phyloP scores from a whole-genome alignment of 2,113 vertebrate species.

The Mobula hypostoma region DNA sequence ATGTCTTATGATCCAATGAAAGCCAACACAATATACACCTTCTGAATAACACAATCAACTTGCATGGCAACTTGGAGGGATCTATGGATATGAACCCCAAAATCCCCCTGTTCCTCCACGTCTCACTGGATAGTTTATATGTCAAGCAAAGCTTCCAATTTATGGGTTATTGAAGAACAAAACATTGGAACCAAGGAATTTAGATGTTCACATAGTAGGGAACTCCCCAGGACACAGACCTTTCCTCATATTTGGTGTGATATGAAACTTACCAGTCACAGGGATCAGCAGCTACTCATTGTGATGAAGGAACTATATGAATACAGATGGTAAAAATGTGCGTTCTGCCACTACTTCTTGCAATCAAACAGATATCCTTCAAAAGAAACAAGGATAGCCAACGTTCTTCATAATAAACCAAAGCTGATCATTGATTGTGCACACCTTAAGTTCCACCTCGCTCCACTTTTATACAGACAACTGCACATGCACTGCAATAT shows the following conservation, averaged over 20 bases:
- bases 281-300: background rate
- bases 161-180: background rate
- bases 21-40: too few species aligned
- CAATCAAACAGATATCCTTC: background rate
- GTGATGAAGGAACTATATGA: background rate
- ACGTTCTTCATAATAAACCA: background rate
- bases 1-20: too few species aligned
- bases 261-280: background rate
- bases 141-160: background rate
- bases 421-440: background rate
- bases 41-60: too few species aligned
- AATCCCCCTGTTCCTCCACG: too few species aligned
- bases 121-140: background rate
- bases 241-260: background rate
- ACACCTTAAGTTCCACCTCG: background rate
- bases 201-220: background rate
- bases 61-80: too few species aligned
- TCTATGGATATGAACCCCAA: too few species aligned
- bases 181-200: background rate
- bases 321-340: background rate
- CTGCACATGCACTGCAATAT: background rate
- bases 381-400: background rate
- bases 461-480: background rate
- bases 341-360: background rate
- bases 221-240: background rate